Evolutionary conservation across 1,140 invertebrate genomes (phyloP), one percentile per base, ranked within the genome.

Genomic region (Anastrepha ludens): DNA sequence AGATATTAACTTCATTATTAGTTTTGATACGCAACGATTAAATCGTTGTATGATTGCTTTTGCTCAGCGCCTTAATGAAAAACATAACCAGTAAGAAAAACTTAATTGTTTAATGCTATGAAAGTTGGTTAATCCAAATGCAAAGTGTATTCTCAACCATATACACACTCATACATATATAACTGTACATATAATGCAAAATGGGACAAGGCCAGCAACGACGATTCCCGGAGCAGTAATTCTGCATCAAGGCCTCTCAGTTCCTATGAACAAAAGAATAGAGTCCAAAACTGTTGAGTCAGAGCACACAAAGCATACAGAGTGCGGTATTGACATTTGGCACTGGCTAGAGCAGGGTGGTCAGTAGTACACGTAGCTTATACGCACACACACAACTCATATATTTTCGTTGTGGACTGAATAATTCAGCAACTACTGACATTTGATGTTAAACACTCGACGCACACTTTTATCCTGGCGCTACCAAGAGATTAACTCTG

Each of bases 381-480:
- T 47, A 55, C 74, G 47, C 74, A 29, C n/a, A 81, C 47, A 55
- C 9, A 55, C 74, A 29, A 29, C n/a, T 9, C 2, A 5, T 81
- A 55, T n/a, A 58, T 74, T 81, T 17, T 17, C 50, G 8, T 81
- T 29, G 8, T 20, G 20, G 5, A 17, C 74, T 81, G 50, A 55
- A 81, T 81, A 81, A 81, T 81, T 81, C 47, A 81, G 47, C 41
- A 55, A 81, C 74, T 81, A 81, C 47, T 81, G 50, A 81, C 74
- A 81, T 81, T 81, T 81, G 74, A 81, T 81, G 47, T 81, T 81
- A 81, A 55, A n/a, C 74, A n/a, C 74, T 81, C 41, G 2, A 17
- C 2, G 8, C 44, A 6, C n/a, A 6, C 17, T 67, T 39, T 39
- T 6, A 20, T 41, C 7, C 2, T 20, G 44, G 15, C 47, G 39